These are phyloP conservation scores for Drosophila birchii DNA, from an alignment of 2,888 invertebrate genomes.

Conservation along the genomic window DNA sequence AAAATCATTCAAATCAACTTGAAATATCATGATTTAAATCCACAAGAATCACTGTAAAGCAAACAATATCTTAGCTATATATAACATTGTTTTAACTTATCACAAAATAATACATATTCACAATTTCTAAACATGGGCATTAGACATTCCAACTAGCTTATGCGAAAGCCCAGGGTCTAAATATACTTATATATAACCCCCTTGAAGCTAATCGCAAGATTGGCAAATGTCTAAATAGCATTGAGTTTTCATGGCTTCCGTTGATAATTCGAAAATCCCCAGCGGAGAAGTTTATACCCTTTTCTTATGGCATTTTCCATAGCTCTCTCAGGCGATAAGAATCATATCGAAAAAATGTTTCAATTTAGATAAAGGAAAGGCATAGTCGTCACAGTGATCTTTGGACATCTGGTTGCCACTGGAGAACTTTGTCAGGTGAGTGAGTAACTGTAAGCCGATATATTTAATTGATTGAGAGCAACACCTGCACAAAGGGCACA, in stretches of 20 bases:
- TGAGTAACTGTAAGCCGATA: constrained; percentile 14
- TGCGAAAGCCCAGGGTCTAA: constrained; percentile 6
- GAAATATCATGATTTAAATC: constrained; percentile 5
- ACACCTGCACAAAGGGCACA: constrained; percentile 30
- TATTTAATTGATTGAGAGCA: constrained; percentile 4
- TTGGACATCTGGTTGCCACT: neutral
- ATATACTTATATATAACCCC: constrained; percentile 11
- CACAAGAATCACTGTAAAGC: neutral
- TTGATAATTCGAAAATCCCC: constrained; percentile 21
- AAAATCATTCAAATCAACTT: neutral
- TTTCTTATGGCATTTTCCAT: neutral
- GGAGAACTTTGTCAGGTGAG: constrained; percentile 9
- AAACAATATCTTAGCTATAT: constrained; percentile 4
- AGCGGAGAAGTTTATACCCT: constrained; percentile 3
- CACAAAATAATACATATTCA: neutral
- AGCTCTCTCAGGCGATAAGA: neutral
- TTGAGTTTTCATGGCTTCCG: constrained; percentile 21
- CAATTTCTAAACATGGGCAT: neutral
- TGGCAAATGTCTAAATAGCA: neutral
- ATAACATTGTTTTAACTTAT: constrained; percentile 15
- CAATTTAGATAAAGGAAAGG: neutral
- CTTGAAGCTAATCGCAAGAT: constrained; percentile 16
- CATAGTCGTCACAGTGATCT: neutral
- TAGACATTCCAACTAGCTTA: neutral
- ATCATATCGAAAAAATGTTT: constrained; percentile 7